Conservation (phyloP, 1,140 invertebrate genomes). For the Elymnias hypermnestra region DNA sequence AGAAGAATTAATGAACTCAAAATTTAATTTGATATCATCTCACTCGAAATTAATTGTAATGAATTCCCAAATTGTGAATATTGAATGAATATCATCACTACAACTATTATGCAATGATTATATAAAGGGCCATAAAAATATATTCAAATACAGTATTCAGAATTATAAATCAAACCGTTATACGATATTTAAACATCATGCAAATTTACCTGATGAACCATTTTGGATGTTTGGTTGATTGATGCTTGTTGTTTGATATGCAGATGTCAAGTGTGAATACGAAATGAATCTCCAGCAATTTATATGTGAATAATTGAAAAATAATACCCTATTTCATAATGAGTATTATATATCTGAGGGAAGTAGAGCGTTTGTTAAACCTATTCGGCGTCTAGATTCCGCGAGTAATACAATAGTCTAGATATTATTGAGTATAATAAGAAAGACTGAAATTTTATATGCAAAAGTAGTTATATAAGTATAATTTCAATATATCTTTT, state of each 20-base stretch:
- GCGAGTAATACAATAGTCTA: conserved; percentile 27
- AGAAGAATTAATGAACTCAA: no score
- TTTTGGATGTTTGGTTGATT: conserved; percentile 28
- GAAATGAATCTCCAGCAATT: conserved; percentile 30
- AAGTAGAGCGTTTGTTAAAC: conserved; percentile 42
- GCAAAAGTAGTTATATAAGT: not conserved
- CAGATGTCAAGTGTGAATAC: conserved; percentile 44
- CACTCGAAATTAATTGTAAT: no score
- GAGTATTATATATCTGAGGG: conserved; percentile 42
- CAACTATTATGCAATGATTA: no score
- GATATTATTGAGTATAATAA: conserved; percentile 3
- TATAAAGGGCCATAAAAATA: no score
- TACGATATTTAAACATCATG: no score
- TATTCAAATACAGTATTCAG: no score
- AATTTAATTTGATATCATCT: no score
- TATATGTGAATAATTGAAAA: conserved; percentile 61
- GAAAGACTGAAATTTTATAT: not conserved
- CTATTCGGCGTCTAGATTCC: conserved; percentile 32
- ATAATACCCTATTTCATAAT: conserved; percentile 54
- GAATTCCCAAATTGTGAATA: no score
- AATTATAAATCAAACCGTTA: no score
- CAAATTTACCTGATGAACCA: conserved; percentile 43
- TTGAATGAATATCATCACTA: no score
- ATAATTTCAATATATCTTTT: not conserved
- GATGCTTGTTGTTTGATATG: conserved; percentile 26